Base-by-base conservation (phyloP, 2,888 invertebrate species). In the Venusia cambrica region DNA sequence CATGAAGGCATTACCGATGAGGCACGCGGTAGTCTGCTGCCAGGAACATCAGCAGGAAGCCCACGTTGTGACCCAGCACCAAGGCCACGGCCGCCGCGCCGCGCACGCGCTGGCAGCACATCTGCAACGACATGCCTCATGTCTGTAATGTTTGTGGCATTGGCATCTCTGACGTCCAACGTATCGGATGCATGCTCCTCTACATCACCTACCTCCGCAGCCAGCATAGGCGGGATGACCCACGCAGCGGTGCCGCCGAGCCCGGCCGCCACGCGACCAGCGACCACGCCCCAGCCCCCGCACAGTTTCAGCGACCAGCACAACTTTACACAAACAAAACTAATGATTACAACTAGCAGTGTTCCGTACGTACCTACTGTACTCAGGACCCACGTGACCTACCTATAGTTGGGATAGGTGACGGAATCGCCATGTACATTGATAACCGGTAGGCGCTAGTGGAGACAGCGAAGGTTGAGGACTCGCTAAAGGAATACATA, bases 131-230 rank as follows among this genome's bases (percentile, higher is more conserved):
- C 16, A 27, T n/a, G n/a, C n/a, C n/a, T n/a, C n/a, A n/a, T n/a
- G n/a, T n/a, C n/a, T n/a, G n/a, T n/a, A n/a, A n/a, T n/a, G n/a
- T n/a, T n/a, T n/a, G n/a, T n/a, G n/a, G n/a, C n/a, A n/a, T n/a
- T n/a, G n/a, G n/a, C n/a, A n/a, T n/a, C n/a, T n/a, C n/a, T n/a
- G n/a, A n/a, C n/a, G n/a, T n/a, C n/a, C n/a, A n/a, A n/a, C n/a
- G n/a, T n/a, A n/a, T 25, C 5, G n/a, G 19, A 15, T 7, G 20
- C n/a, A 3, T 32, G 8, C 13, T 5, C 26, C n/a, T n/a, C n/a
- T n/a, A n/a, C n/a, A n/a, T n/a, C n/a, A n/a, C n/a, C n/a, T n/a
- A 76, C 79, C 70, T 80, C 79, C 3, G 57, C 42, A 0, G 76
- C 78, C 4, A 74, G 50, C 18, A 80, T 49, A 1, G 79, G 79